Conservation (phyloP, 1,140 invertebrate species). For the Phenacoccus solenopsis region DNA sequence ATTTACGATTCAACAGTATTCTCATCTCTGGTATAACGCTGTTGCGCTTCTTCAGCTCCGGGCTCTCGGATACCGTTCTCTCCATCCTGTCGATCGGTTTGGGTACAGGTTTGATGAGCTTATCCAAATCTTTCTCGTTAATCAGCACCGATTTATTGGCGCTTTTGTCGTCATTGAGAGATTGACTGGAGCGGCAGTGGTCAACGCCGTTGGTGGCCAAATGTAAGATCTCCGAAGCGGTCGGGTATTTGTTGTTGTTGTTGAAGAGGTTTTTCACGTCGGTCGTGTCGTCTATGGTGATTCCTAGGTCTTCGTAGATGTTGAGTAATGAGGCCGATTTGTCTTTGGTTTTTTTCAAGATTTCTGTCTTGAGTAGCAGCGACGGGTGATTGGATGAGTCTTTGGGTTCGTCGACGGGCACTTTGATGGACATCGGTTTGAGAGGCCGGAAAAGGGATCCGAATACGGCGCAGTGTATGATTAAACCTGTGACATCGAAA, state of each 20-base stretch:
- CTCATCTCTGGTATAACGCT: not conserved
- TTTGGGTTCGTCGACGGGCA: constrained; percentile 34
- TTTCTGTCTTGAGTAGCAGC: constrained; percentile 27
- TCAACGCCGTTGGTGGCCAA: constrained; percentile 31
- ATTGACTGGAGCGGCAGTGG: not conserved
- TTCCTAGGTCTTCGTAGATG: constrained; percentile 27
- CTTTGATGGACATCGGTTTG: constrained; percentile 46
- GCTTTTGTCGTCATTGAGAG: not conserved
- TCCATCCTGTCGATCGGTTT: not conserved
- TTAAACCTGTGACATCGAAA: constrained; percentile 47
- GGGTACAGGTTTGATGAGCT: not conserved
- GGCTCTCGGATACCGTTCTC: not conserved
- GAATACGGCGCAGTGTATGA: constrained; percentile 61
- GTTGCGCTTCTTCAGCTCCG: not conserved
- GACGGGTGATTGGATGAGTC: constrained; percentile 24
- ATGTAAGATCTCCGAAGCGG: constrained; percentile 53
- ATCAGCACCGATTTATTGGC: not conserved
- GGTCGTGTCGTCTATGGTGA: constrained; percentile 22
- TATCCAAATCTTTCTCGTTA: not conserved
- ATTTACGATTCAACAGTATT: not conserved
- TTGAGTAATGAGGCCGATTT: constrained; percentile 28
- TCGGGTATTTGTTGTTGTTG: constrained; percentile 60
- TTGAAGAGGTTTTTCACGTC: constrained; percentile 28
- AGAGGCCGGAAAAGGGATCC: constrained; percentile 69
- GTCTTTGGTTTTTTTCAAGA: constrained; percentile 29